Percentiles rank a stretch among this genome's conserved stretches.
Conservation (phyloP, 2,888 invertebrate species). For the Tridacna crocea region DNA sequence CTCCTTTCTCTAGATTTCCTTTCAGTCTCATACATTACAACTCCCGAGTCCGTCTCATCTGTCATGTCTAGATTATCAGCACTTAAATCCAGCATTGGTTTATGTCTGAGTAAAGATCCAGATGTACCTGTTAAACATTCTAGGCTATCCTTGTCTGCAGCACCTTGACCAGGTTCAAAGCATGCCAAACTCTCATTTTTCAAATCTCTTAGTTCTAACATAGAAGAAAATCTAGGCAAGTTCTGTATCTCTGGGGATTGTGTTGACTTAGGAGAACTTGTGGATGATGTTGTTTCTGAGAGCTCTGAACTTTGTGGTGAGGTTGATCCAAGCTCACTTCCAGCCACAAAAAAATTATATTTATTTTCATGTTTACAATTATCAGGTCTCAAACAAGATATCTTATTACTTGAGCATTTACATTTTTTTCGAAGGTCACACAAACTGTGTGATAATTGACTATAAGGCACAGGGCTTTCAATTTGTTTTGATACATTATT, state of each 20-base stretch:
- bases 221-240: constrained; percentile 13
- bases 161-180: neutral
- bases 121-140: neutral
- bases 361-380: neutral
- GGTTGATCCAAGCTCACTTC: neutral
- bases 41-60: constrained; percentile 39
- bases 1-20: constrained; percentile 23
- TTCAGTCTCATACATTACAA: constrained; percentile 18
- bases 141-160: constrained; percentile 4
- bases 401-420: neutral
- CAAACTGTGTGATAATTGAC: neutral
- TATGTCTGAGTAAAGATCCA: constrained; percentile 30
- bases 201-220: constrained; percentile 40
- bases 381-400: neutral
- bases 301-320: neutral
- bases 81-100: constrained; percentile 53
- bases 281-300: neutral
- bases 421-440: constrained; percentile 8
- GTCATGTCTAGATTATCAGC: constrained; percentile 51
- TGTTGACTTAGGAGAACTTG: neutral
- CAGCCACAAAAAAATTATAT: neutral
- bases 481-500: neutral
- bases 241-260: neutral
- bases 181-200: constrained; percentile 1
- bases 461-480: neutral